phyloP scores from a whole-genome alignment of 2,113 vertebrate genomes.

The Halcyon malimbica region DNA sequence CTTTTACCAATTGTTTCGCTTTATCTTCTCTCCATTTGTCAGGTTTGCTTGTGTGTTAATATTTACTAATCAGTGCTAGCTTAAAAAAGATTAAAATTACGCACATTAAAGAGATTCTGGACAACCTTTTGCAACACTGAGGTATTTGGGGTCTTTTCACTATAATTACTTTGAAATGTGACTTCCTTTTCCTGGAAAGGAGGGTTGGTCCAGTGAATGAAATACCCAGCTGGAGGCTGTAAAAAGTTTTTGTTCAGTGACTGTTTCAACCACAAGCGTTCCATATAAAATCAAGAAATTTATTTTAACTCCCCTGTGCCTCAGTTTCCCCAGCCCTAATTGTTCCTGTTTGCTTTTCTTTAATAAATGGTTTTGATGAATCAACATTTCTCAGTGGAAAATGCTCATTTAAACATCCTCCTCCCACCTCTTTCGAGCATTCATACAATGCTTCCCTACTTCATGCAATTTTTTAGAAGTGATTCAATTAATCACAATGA shows the following conservation, averaged over 20 bases:
- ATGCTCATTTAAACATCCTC: neutral
- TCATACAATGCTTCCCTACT: neutral
- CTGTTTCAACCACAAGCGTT: slow-evolving; percentile 4
- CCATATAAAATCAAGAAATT: neutral
- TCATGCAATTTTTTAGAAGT: neutral
- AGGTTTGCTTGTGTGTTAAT: neutral
- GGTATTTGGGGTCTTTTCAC: slow-evolving; percentile 26
- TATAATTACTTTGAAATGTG: slow-evolving; percentile 63
- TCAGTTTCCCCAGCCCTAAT: slow-evolving; percentile 47
- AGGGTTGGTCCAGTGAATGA: slow-evolving; percentile 26
- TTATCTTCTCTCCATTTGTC: neutral
- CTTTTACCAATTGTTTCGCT: neutral
- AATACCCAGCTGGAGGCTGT: slow-evolving; percentile 45
- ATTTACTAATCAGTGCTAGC: neutral
- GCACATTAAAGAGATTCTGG: slow-evolving; percentile 22
- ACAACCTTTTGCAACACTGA: slow-evolving; percentile 7
- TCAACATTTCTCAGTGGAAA: neutral
- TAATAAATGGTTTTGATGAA: neutral
- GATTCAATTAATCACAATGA: neutral
- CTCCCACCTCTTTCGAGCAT: neutral
- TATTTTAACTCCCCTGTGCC: slow-evolving; percentile 15
- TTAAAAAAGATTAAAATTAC: neutral
- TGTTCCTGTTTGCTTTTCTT: neutral
- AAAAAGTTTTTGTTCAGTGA: slow-evolving; percentile 34
- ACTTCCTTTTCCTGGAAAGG: slow-evolving; percentile 67